Evolutionary conservation across 2,113 vertebrate genomes (phyloP).

Genomic region (Crocuta crocuta): DNA sequence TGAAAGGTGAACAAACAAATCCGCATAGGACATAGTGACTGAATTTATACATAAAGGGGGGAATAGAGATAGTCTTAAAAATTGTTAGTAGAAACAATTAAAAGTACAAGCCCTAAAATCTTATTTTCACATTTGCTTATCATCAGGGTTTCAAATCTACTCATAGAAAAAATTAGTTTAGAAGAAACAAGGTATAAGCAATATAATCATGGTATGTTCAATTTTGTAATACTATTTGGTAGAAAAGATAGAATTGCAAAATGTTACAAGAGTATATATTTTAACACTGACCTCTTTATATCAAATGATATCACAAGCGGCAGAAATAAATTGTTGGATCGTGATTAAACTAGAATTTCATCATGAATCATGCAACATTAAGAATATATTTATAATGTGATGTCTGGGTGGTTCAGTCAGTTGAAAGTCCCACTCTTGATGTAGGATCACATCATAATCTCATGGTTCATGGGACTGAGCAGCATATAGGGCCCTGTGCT

Average conservation of each 20-base stretch:
- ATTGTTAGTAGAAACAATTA: not conserved
- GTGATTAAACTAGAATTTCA: not conserved
- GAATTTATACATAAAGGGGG: not conserved
- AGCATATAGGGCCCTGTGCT: too few species aligned
- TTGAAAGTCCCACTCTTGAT: too few species aligned
- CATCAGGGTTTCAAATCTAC: not conserved
- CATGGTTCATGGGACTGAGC: too few species aligned
- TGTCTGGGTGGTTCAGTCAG: too few species aligned
- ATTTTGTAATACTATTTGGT: not conserved
- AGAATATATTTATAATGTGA: not conserved
- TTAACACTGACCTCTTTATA: not conserved
- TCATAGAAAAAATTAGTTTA: not conserved
- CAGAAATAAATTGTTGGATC: not conserved
- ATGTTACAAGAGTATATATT: not conserved
- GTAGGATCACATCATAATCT: too few species aligned
- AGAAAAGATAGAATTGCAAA: not conserved
- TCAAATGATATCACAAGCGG: not conserved
- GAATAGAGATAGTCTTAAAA: not conserved
- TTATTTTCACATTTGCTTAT: not conserved
- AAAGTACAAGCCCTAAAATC: not conserved
- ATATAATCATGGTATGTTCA: not conserved
- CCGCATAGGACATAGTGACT: not conserved
- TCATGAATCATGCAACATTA: not conserved
- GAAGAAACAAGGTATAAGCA: not conserved
- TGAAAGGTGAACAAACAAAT: constrained; percentile 64